A percentile compares a stretch with the other conserved stretches of the same genome.
These are phyloP conservation scores for Muraenolepis orangiensis DNA, from an alignment of 2,797 vertebrate genomes.

Conservation along the genomic window DNA sequence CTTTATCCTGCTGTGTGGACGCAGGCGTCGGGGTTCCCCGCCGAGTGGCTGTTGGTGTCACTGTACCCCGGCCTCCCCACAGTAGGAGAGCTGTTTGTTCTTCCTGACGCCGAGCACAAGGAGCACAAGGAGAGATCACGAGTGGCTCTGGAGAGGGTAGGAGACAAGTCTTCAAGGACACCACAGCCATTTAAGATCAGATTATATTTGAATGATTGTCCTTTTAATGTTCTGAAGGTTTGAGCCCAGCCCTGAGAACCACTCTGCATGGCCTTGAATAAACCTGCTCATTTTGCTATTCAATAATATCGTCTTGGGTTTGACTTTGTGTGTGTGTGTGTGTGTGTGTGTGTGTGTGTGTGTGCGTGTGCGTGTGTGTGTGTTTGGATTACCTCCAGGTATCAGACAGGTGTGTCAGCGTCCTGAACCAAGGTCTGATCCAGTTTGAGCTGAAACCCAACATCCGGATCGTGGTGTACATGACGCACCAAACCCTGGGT, in stretches of 20 bases:
- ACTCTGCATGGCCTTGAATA: neutral
- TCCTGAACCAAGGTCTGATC: constrained; percentile 90
- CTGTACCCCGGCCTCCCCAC: constrained; percentile 91
- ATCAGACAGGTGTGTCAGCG: constrained; percentile 82
- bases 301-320: neutral
- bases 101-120: constrained; percentile 84
- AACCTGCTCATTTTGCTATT: neutral
- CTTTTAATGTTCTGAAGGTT: neutral
- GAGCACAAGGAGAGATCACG: constrained; percentile 81
- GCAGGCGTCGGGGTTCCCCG: constrained; percentile 83
- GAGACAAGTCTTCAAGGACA: constrained; percentile 23
- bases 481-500: constrained; percentile 94
- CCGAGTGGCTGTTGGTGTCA: constrained; percentile 88
- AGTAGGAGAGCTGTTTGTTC: constrained; percentile 90
- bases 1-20: neutral
- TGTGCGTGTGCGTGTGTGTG: neutral
- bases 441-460: constrained; percentile 93
- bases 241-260: neutral
- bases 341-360: too few species aligned
- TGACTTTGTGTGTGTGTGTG: neutral
- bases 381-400: constrained; percentile 68
- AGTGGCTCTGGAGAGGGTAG: constrained; percentile 82
- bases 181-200: neutral
- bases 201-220: neutral
- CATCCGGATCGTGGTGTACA: constrained; percentile 84